Percentiles rank a stretch among this genome's conserved stretches.
Evolutionary conservation across 2,797 vertebrate genomes (phyloP).

Genomic region (Hephaestus fuliginosus): DNA sequence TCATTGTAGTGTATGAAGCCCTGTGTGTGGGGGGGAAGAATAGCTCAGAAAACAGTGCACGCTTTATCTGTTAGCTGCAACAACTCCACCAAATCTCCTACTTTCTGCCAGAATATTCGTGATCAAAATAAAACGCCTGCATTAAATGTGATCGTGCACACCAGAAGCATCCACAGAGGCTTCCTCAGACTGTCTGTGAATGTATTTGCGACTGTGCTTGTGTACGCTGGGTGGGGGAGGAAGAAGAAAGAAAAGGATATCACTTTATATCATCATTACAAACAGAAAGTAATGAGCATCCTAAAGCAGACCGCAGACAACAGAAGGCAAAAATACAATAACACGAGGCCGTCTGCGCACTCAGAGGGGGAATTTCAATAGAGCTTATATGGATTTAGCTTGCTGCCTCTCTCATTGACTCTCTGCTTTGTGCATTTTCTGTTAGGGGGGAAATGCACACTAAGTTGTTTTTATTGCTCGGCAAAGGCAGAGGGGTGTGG

Average conservation of each 20-base stretch:
- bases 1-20: background rate
- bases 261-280: slow-evolving; percentile 73
- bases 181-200: slow-evolving; percentile 30
- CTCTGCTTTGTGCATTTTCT: slow-evolving; percentile 61
- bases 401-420: slow-evolving; percentile 63
- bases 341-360: slow-evolving; percentile 68
- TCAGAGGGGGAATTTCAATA: slow-evolving; percentile 74
- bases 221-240: slow-evolving; percentile 27
- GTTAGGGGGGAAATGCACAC: slow-evolving; percentile 66
- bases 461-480: slow-evolving; percentile 71
- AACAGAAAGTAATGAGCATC: slow-evolving; percentile 74
- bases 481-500: slow-evolving; percentile 17
- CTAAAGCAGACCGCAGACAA: slow-evolving; percentile 70
- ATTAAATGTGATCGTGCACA: slow-evolving; percentile 6
- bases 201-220: slow-evolving; percentile 40
- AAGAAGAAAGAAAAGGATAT: slow-evolving; percentile 54
- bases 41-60: background rate
- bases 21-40: background rate
- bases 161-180: slow-evolving; percentile 14
- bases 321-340: slow-evolving; percentile 80
- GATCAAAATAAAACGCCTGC: slow-evolving; percentile 7
- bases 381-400: slow-evolving; percentile 79
- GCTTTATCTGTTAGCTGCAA: background rate
- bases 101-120: slow-evolving; percentile 31
- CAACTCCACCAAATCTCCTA: slow-evolving; percentile 7